A percentile compares a stretch with the other conserved stretches of the same genome.
These are phyloP conservation scores for Sebastes schlegelii DNA, from an alignment of 2,113 vertebrate genomes.

Conservation along the genomic window DNA sequence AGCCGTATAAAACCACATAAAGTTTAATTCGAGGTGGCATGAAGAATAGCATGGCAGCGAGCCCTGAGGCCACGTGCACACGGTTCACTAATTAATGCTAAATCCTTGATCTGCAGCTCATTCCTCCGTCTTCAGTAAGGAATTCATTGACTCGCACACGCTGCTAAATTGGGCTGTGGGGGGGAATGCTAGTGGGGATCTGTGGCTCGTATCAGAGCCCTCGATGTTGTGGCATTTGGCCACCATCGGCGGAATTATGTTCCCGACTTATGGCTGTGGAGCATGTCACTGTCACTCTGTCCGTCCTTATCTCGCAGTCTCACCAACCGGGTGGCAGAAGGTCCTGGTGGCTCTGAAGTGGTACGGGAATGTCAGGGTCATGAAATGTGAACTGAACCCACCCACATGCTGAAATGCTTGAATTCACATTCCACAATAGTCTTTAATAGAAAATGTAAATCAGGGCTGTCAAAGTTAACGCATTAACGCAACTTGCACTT, in stretches of 20 bases:
- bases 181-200: conserved; percentile 28
- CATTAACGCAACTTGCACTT: too few species aligned
- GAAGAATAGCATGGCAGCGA: conserved; percentile 10
- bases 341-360: conserved; percentile 33
- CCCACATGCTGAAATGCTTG: conserved; percentile 45
- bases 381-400: conserved; percentile 41
- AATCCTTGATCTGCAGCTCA: conserved; percentile 61
- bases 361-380: conserved; percentile 62
- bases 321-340: conserved; percentile 8
- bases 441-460: not conserved
- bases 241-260: conserved; percentile 28
- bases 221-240: conserved; percentile 40
- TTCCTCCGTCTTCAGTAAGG: conserved; percentile 41
- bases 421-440: conserved; percentile 20
- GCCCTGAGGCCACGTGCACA: conserved; percentile 17
- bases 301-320: conserved; percentile 32
- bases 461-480: too few species aligned
- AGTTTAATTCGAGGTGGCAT: not conserved
- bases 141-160: conserved; percentile 29
- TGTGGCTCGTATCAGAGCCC: conserved; percentile 10
- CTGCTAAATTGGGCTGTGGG: conserved; percentile 34
- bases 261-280: conserved; percentile 37
- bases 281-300: conserved; percentile 65
- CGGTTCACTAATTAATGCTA: conserved; percentile 47
- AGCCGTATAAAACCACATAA: not conserved